phyloP scores from a whole-genome alignment of 2,888 invertebrate species.

The Lordiphosa andalusiaca region DNA sequence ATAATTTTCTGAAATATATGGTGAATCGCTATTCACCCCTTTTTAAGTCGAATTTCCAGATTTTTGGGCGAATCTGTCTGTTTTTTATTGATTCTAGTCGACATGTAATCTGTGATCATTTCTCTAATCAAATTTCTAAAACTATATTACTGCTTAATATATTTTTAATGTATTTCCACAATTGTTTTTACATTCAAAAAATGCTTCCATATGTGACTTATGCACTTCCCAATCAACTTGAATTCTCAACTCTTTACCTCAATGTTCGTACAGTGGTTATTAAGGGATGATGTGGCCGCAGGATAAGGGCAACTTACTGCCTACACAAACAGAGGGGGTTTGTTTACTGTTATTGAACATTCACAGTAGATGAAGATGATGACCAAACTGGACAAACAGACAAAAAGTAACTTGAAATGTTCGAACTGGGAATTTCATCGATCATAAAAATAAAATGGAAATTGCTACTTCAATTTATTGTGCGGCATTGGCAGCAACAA shows the following conservation, averaged over 20 bases:
- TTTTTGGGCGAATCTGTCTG: too few species aligned
- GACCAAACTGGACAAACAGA: conserved; percentile 30
- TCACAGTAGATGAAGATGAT: conserved; percentile 35
- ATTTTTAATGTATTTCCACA: too few species aligned
- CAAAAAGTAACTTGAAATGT: conserved; percentile 47
- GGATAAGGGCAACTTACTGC: conserved; percentile 6
- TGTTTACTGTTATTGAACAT: conserved; percentile 50
- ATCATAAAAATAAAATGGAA: conserved; percentile 79
- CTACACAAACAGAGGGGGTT: conserved; percentile 8
- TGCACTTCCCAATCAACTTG: conserved; percentile 1
- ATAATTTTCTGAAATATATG: too few species aligned
- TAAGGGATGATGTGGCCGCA: conserved; percentile 10
- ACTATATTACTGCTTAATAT: too few species aligned
- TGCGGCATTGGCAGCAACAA: conserved; percentile 44
- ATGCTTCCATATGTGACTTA: conserved; percentile 25
- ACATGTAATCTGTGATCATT: too few species aligned
- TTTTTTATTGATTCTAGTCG: too few species aligned
- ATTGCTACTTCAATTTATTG: conserved; percentile 72
- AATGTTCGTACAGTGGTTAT: conserved; percentile 7
- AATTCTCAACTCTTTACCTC: background rate
- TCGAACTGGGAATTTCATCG: conserved; percentile 79
- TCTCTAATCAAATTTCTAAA: too few species aligned
- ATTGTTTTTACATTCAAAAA: conserved; percentile 5
- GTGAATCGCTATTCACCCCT: too few species aligned
- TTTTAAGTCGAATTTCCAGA: too few species aligned